These are phyloP conservation scores for Escarpia spicata DNA, from an alignment of 2,888 invertebrate species.

Conservation along the genomic window DNA sequence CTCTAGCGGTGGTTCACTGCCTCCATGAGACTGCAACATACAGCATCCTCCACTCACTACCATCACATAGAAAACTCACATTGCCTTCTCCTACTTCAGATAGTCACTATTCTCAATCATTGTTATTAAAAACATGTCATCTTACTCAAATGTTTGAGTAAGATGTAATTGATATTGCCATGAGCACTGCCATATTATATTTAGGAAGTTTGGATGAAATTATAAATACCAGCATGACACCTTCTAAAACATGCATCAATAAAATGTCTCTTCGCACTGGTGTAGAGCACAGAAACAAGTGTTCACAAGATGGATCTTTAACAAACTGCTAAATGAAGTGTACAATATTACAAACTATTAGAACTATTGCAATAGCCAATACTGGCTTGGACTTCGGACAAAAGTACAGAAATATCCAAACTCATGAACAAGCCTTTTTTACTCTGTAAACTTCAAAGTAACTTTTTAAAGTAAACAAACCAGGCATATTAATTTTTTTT, in stretches of 20 bases:
- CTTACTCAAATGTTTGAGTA: not conserved
- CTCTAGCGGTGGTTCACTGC: not conserved
- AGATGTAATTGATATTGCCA: too few species aligned
- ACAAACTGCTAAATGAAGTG: not conserved
- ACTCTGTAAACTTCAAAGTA: too few species aligned
- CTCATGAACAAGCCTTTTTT: too few species aligned
- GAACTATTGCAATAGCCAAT: not conserved
- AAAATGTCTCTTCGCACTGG: not conserved
- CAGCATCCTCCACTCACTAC: not conserved
- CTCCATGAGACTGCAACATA: constrained; percentile 9
- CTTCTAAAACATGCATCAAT: not conserved
- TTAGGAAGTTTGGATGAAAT: not conserved
- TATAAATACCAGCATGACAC: not conserved
- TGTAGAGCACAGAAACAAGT: not conserved
- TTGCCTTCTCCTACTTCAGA: not conserved
- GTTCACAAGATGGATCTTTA: not conserved
- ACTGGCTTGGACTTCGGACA: too few species aligned
- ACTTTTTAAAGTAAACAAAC: too few species aligned
- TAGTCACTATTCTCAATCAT: not conserved
- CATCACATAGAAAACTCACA: not conserved
- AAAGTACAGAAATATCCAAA: too few species aligned
- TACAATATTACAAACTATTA: not conserved
- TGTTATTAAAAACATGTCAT: not conserved
- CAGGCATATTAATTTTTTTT: too few species aligned
- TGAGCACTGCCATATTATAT: not conserved